Evolutionary conservation across 1,140 invertebrate genomes (phyloP).

Genomic region (Laupala kohalensis): DNA sequence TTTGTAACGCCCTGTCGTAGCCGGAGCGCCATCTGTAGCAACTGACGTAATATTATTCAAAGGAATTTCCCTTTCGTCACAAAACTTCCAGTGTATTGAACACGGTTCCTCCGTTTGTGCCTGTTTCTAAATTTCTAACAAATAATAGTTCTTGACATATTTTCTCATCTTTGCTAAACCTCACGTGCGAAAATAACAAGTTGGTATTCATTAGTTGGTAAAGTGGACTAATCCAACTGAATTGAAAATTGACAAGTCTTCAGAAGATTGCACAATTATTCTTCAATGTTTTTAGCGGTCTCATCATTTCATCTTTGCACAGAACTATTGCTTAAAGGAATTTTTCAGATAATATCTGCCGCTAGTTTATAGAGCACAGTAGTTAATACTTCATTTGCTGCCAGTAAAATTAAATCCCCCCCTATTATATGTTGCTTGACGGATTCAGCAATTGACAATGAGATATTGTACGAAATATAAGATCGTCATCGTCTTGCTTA

Average conservation of each 20-base stretch:
- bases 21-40: constrained; percentile 23
- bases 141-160: neutral
- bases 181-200: neutral
- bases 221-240: neutral
- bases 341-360: constrained; percentile 16
- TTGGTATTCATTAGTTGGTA: neutral
- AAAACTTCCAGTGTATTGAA: constrained; percentile 21
- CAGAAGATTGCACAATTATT: too few species aligned
- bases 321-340: neutral
- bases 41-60: constrained; percentile 23
- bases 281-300: neutral
- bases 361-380: constrained; percentile 20
- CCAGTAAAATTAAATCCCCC: neutral
- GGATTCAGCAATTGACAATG: too few species aligned
- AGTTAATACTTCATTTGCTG: neutral
- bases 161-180: neutral
- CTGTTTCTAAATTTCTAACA: neutral
- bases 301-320: neutral
- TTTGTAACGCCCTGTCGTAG: constrained; percentile 21
- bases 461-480: too few species aligned
- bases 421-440: neutral
- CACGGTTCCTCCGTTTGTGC: neutral
- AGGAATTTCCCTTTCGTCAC: constrained; percentile 20
- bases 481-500: too few species aligned
- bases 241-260: neutral